These are phyloP conservation scores for Formicarius rufipectus DNA, from an alignment of 2,113 vertebrate genomes.

Conservation along the genomic window DNA sequence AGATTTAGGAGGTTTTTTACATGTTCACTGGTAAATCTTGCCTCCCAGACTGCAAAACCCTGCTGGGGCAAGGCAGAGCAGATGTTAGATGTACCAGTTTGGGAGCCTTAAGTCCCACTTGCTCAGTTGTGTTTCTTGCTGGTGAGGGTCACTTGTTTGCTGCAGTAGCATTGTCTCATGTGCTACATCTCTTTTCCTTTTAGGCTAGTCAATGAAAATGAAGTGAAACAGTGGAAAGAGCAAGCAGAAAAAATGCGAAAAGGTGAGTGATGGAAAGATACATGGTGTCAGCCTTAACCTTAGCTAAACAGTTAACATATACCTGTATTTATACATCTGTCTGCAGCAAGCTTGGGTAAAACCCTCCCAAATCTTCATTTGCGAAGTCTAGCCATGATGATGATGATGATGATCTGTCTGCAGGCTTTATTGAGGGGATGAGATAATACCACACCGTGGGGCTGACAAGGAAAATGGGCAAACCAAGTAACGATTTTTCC, in stretches of 20 bases:
- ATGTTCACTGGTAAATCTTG: neutral
- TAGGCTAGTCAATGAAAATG: slow-evolving; percentile 99
- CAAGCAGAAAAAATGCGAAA: slow-evolving; percentile 99
- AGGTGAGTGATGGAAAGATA: slow-evolving; percentile 73
- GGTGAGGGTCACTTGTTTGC: neutral
- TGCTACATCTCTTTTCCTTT: neutral
- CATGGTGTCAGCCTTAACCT: accelerated
- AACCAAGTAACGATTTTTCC: neutral
- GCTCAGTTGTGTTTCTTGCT: neutral
- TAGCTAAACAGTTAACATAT: neutral
- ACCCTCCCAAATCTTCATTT: too few relatives aligned
- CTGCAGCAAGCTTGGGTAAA: too few relatives aligned
- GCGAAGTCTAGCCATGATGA: too few relatives aligned
- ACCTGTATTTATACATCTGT: neutral
- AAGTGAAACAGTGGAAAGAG: slow-evolving; percentile 99
- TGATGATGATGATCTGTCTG: too few relatives aligned
- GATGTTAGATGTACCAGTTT: neutral
- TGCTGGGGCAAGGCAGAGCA: neutral
- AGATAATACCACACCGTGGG: accelerated
- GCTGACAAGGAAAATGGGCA: neutral
- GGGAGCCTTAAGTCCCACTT: neutral
- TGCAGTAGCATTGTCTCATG: neutral
- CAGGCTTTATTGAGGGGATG: neutral
- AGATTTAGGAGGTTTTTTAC: neutral
- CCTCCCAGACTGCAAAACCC: neutral